Evolutionary conservation across 2,797 vertebrate genomes (phyloP), one percentile per base, ranked within the genome.

Genomic region (Centropyge bicolor): DNA sequence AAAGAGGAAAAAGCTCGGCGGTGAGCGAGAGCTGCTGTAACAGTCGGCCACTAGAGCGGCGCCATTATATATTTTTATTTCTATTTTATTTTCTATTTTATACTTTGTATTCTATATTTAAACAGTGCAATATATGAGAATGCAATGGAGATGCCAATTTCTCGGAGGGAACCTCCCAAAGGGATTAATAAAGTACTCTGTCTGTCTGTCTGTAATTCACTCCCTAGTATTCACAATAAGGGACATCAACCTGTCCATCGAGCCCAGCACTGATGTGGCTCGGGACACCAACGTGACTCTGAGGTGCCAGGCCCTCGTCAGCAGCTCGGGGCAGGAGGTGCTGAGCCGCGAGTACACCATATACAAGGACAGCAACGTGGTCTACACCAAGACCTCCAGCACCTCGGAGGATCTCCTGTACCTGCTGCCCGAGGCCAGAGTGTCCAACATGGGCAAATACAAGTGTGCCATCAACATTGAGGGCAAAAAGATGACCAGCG

Each of bases 381-480:
- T 95, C 62, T 61, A 86, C 88, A 86, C 57, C 12, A 75, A 82
- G 78, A 85, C 35, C 71, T 81, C 63, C 69, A 89, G 51, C 83
- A 68, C 64, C 74, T 48, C 52, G 0, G 76, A 88, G 17, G 70
- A 85, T 4, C 43, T 91, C 0, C 19, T 72, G 10, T 92, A 92
- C 86, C 41, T 0, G 0, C 90, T 96, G 68, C 13, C 3, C 0
- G 8, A 78, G 0, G 89, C 77, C 73, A 85, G 91, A 69, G 89
- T 92, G 20, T 86, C 71, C 40, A 73, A 95, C 89, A 86, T 63
- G 0, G 95, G 94, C 41, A 91, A 31, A 14, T 96, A 96, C 60
- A 62, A 13, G 17, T 96, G 95, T 70, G 11, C 9, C 3, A 59
- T 95, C 19, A 66, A 0, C 38, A 86, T 89, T 14, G 8, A 43